Conservation (phyloP, 2,888 invertebrate species). For the Hoplodrina blanda region DNA sequence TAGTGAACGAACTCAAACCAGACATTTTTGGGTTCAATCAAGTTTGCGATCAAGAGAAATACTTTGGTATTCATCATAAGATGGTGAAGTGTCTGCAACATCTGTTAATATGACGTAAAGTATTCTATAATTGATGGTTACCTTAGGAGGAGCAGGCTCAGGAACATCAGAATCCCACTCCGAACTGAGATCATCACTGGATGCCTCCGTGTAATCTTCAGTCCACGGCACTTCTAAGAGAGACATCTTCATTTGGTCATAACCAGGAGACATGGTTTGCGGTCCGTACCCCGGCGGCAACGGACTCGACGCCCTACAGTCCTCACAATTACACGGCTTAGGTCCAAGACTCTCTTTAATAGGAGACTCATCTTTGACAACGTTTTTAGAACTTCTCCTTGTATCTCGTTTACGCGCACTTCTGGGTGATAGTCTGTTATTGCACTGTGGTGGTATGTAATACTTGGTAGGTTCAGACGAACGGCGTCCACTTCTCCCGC, state of each 20-base stretch:
- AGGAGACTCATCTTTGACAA: constrained; percentile 75
- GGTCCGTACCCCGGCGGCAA: constrained; percentile 86
- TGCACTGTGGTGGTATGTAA: constrained; percentile 88
- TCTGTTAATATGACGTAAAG: not conserved
- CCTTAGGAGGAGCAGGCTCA: constrained; percentile 87
- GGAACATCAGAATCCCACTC: constrained; percentile 97
- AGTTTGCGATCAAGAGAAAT: not conserved
- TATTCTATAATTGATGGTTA: constrained; percentile 74
- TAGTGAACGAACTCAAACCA: constrained; percentile 19
- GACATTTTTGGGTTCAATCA: constrained; percentile 16
- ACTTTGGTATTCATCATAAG: not conserved
- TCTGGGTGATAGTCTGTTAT: constrained; percentile 85
- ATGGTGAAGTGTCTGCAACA: not conserved
- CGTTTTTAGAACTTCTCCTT: constrained; percentile 80
- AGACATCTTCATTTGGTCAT: constrained; percentile 95
- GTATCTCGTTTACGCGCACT: constrained; percentile 85
- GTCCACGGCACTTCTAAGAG: constrained; percentile 94
- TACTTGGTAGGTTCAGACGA: constrained; percentile 84
- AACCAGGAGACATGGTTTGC: constrained; percentile 91
- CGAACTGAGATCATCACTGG: constrained; percentile 97
- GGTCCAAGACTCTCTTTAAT: constrained; percentile 79
- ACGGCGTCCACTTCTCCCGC: constrained; percentile 81
- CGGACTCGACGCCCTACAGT: constrained; percentile 89
- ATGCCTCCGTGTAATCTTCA: constrained; percentile 96
- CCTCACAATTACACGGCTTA: constrained; percentile 87